Conservation (phyloP, 2,888 invertebrate genomes). For the Hartigia nigra region DNA sequence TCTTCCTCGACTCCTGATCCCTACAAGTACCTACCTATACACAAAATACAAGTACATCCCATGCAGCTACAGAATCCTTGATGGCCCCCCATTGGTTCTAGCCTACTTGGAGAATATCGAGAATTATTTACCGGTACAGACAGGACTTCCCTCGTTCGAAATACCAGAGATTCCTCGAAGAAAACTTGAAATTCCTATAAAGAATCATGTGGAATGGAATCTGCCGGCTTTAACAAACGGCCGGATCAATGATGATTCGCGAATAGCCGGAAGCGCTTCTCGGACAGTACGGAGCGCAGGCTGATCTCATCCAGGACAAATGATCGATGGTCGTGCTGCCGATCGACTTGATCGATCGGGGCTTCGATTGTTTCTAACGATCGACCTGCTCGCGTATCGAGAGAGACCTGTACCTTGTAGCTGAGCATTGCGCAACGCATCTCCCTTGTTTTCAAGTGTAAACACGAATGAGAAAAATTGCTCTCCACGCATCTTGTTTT, state of each 20-base stretch:
- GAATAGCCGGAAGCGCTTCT: not conserved
- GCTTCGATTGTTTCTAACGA: conserved; percentile 45
- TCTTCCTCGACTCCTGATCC: not conserved
- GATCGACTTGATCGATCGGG: conserved; percentile 43
- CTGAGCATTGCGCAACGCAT: not conserved
- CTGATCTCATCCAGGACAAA: conserved; percentile 14
- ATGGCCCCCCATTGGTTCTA: not conserved
- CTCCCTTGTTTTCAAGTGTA: not conserved
- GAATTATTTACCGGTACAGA: not conserved
- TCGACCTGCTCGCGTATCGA: conserved; percentile 19
- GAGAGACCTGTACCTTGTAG: not conserved
- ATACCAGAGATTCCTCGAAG: not conserved
- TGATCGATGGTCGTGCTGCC: conserved; percentile 39
- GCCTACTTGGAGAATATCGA: not conserved
- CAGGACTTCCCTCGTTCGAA: not conserved
- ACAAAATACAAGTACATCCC: not conserved
- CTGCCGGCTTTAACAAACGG: not conserved
- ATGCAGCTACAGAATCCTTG: not conserved
- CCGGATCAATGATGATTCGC: not conserved
- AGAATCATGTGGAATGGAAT: not conserved
- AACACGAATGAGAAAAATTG: not conserved
- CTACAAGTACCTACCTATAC: not conserved
- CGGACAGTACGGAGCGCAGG: not conserved
- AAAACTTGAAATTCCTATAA: not conserved
- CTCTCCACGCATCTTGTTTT: not conserved